phyloP scores from a whole-genome alignment of 2,113 vertebrate species.

The Synchiropus splendidus region DNA sequence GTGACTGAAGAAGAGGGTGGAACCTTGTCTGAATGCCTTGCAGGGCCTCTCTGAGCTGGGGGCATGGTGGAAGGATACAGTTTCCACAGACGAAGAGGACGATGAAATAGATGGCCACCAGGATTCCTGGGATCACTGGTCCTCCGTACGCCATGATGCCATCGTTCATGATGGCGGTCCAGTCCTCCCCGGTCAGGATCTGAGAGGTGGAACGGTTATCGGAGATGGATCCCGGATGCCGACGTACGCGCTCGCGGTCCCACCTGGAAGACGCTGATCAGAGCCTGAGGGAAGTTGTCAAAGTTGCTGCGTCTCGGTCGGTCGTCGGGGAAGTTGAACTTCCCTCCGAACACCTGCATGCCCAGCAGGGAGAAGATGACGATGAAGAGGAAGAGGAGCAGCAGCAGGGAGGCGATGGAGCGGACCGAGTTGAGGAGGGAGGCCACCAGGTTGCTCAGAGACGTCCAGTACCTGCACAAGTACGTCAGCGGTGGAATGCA shows the following conservation, averaged over 20 bases:
- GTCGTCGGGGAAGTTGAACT: constrained; percentile 82
- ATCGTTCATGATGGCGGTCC: constrained; percentile 90
- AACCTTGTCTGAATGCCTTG: too few species aligned
- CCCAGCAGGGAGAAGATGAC: constrained; percentile 90
- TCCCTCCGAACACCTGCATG: constrained; percentile 97
- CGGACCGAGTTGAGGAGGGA: constrained; percentile 92
- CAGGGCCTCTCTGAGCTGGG: too few species aligned
- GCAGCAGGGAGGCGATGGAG: constrained; percentile 90
- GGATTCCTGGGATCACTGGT: constrained; percentile 80
- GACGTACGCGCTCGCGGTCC: too few species aligned
- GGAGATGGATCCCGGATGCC: too few species aligned
- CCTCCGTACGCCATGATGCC: constrained; percentile 92
- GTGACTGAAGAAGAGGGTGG: too few species aligned
- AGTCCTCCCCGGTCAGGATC: constrained; percentile 92
- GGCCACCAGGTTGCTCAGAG: constrained; percentile 87
- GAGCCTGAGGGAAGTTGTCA: constrained; percentile 91
- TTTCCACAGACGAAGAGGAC: constrained; percentile 90
- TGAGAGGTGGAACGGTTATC: constrained; percentile 27
- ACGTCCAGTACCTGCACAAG: constrained; percentile 82
- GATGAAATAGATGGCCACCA: constrained; percentile 90
- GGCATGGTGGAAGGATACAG: constrained; percentile 78
- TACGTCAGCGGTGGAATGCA: neutral
- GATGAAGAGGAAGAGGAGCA: constrained; percentile 95
- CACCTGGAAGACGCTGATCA: constrained; percentile 98
- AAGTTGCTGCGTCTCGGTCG: constrained; percentile 84